Base-by-base conservation (phyloP, 2,888 invertebrate genomes). In the Sipha maydis region DNA sequence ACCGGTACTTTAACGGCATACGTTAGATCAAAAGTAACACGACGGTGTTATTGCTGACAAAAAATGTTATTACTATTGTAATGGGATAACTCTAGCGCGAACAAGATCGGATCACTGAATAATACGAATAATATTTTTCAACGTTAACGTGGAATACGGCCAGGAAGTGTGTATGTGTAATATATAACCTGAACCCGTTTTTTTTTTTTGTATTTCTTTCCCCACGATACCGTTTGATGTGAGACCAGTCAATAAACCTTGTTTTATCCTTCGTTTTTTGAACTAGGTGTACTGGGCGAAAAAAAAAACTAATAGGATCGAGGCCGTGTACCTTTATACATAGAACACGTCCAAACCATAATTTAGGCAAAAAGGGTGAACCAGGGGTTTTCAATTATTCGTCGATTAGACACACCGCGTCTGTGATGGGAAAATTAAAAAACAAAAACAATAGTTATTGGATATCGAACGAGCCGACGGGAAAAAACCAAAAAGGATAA, bases 51-150 rank as follows among this genome's bases (percentile, higher is more conserved):
- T 48, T 48, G 48, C 48, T 25, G 56, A 56, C 2, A 34, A 14
- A 56, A 61, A 79, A 21, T n/a, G 31, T 54, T 61, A 25, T 25
- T 5, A 61, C 21, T 61, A 61, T 61, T 61, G 25, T 61, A 61
- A 61, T 8, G 28, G 9, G 28, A 8, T 48, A 21, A 25, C 61
- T 61, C 61, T 14, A 21, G 17, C 19, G 61, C n/a, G 80, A n/a
- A n/a, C 38, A 19, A 67, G 38, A 80, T 80, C 38, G 80, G n/a
- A 80, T 28, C 41, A 80, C 80, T 67, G 41, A 80, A 67, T 80
- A 67, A 79, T 79, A 79, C 48, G 48, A 61, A 61, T 38, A 61
- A 38, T 61, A 38, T 21, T 73, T 21, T 80, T n/a, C 38, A 25
- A 61, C 19, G n/a, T 56, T 34, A 61, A 73, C 21, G 21, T 9